Percentiles rank a stretch among this genome's conserved stretches.
Evolutionary conservation across 2,888 invertebrate species (phyloP).

Genomic region (Mesorhabditis spiculigera): DNA sequence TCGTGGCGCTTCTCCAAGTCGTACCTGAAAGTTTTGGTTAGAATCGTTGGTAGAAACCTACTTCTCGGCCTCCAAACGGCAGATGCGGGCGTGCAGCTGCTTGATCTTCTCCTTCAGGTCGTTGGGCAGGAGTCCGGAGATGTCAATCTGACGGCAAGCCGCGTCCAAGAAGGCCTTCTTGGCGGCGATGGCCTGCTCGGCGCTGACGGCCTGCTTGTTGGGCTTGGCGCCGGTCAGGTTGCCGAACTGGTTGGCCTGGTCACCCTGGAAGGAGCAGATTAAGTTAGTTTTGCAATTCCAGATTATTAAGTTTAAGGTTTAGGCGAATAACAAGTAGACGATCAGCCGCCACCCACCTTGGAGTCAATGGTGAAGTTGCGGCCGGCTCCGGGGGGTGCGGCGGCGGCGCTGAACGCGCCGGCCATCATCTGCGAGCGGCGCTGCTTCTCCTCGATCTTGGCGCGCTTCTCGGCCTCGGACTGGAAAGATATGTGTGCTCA

Average conservation of each 20-base stretch:
- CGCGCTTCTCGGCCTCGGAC: conserved; percentile 47
- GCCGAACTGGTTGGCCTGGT: conserved; percentile 40
- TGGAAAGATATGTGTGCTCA: conserved; percentile 4
- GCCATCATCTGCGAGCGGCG: conserved; percentile 59
- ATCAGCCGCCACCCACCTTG: conserved; percentile 11
- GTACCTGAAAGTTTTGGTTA: conserved; percentile 27
- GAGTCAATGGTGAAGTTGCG: conserved; percentile 48
- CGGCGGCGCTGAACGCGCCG: conserved; percentile 49
- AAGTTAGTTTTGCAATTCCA: neutral
- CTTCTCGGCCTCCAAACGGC: conserved; percentile 57
- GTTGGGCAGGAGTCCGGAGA: conserved; percentile 55
- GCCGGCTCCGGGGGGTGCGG: conserved; percentile 34
- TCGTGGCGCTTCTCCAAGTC: conserved; percentile 58
- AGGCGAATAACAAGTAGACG: too few relatives aligned
- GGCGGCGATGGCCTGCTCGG: conserved; percentile 52
- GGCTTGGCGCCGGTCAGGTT: conserved; percentile 29
- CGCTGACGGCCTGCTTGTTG: conserved; percentile 20
- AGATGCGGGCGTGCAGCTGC: conserved; percentile 53
- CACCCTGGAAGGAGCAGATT: conserved; percentile 19
- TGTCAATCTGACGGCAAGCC: conserved; percentile 48
- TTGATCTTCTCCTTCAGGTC: conserved; percentile 56
- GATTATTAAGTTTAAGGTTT: neutral
- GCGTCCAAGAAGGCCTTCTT: conserved; percentile 53
- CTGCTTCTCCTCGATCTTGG: conserved; percentile 59
- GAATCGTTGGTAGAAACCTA: neutral